phyloP scores from a whole-genome alignment of 1,140 invertebrate species.

The Antheraea mylitta region DNA sequence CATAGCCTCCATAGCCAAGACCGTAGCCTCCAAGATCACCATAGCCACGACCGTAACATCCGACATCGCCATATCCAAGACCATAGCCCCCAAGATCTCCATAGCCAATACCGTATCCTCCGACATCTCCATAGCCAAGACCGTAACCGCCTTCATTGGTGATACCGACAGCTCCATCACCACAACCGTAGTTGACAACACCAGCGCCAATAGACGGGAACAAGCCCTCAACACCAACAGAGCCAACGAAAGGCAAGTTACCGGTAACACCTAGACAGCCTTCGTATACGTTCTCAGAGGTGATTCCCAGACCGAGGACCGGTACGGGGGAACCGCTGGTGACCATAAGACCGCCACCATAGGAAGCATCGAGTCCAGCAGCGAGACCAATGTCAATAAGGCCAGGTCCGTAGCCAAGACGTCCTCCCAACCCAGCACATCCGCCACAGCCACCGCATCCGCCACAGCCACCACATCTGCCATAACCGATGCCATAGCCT shows the following conservation, averaged over 20 bases:
- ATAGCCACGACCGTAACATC: no score
- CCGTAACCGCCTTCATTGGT: constrained; percentile 10
- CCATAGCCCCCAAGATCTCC: no score
- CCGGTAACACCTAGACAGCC: constrained; percentile 18
- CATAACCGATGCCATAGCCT: not conserved
- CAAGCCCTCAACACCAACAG: constrained; percentile 25
- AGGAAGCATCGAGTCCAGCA: no score
- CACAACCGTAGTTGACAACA: constrained; percentile 18
- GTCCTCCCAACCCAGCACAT: constrained; percentile 1
- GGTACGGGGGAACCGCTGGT: constrained; percentile 11
- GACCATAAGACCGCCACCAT: constrained; percentile 14
- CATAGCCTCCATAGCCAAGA: no score
- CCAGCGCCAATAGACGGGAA: constrained; percentile 35
- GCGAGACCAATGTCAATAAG: not conserved
- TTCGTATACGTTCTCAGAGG: not conserved
- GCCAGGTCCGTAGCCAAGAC: constrained; percentile 17
- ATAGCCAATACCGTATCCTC: no score
- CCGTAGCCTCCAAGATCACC: no score
- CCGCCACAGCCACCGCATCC: not conserved
- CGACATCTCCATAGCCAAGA: not conserved
- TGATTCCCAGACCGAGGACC: not conserved
- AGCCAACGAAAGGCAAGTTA: constrained; percentile 17
- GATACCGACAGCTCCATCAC: constrained; percentile 10
- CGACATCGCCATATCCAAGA: no score
- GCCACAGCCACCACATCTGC: no score